Conservation (phyloP, 1,140 invertebrate species). For the Samia ricini region DNA sequence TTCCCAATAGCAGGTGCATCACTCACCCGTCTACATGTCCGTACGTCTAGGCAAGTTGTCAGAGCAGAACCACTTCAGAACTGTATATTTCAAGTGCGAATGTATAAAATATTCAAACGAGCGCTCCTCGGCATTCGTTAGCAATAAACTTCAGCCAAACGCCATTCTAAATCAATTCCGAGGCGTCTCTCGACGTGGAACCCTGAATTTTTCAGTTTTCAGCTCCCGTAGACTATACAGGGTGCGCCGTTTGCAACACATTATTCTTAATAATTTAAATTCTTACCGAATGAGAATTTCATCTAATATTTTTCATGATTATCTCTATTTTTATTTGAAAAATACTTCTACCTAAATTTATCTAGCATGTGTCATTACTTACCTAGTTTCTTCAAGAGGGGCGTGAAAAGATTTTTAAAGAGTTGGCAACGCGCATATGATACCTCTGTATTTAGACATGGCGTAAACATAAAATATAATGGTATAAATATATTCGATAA, state of each 20-base stretch:
- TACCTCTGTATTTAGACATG: no score
- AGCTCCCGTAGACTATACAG: not conserved
- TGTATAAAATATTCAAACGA: constrained; percentile 2
- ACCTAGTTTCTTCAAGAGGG: no score
- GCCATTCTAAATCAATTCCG: constrained; percentile 3
- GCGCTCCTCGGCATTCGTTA: constrained; percentile 4
- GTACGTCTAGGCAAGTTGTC: not conserved
- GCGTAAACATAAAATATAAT: no score
- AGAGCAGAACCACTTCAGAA: not conserved
- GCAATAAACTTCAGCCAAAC: constrained; percentile 1
- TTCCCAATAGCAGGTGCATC: not conserved
- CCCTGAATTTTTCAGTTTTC: not conserved
- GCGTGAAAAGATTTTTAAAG: no score
- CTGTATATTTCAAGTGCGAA: not conserved
- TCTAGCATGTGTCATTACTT: no score
- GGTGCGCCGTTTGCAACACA: not conserved
- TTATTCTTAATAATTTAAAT: not conserved
- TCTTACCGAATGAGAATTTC: no score
- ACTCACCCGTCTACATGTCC: not conserved
- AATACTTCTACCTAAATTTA: no score
- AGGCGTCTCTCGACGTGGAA: not conserved
- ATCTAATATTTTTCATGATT: no score
- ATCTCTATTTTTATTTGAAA: no score
- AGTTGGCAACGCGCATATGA: no score
- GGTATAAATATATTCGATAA: no score